Percentiles rank a stretch among this genome's conserved stretches.
Conservation (phyloP, 1,140 invertebrate genomes). For the Neodiprion pinetum region DNA sequence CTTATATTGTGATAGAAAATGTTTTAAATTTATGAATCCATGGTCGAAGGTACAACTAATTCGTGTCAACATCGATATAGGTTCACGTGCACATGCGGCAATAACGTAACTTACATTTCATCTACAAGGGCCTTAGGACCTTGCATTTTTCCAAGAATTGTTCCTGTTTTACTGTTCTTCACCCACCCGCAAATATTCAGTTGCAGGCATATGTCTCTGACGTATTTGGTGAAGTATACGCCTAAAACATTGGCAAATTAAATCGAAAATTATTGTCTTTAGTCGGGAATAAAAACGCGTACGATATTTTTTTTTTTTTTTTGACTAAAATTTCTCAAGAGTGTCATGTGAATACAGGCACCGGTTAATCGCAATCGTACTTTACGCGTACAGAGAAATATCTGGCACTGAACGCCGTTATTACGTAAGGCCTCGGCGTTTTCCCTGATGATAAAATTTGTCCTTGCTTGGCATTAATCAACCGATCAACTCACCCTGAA, state of each 20-base stretch:
- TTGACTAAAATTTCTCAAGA: too few relatives aligned
- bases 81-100: too few relatives aligned
- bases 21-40: too few relatives aligned
- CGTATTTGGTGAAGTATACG: constrained; percentile 87
- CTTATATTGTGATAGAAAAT: too few relatives aligned
- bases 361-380: too few relatives aligned
- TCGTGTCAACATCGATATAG: too few relatives aligned
- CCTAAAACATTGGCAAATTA: constrained; percentile 64
- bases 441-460: neutral
- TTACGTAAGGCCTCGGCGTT: neutral
- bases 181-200: constrained; percentile 86
- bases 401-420: neutral
- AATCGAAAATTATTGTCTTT: constrained; percentile 20
- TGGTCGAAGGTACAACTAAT: too few relatives aligned
- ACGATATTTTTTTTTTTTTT: too few relatives aligned
- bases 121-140: constrained; percentile 79
- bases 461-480: constrained; percentile 8
- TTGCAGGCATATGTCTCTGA: constrained; percentile 76
- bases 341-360: too few relatives aligned
- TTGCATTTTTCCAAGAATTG: constrained; percentile 87
- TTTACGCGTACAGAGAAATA: too few relatives aligned
- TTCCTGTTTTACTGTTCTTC: constrained; percentile 86
- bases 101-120: constrained; percentile 76
- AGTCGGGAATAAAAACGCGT: neutral
- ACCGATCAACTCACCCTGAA: constrained; percentile 75